Conservation (phyloP, 2,113 vertebrate genomes). For the Conger conger region DNA sequence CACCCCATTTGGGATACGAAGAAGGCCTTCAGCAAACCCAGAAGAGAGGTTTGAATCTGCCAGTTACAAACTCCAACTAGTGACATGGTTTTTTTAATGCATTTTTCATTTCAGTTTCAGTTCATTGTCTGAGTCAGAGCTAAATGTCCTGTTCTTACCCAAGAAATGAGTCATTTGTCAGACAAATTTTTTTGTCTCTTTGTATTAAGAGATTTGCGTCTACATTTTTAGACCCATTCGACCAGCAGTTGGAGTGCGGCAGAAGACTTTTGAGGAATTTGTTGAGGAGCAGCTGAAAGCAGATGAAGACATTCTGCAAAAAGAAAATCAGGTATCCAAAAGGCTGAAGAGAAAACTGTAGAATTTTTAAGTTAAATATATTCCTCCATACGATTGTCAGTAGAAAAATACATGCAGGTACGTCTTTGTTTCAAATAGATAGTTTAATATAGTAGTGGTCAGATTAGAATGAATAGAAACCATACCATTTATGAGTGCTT, state of each 20-base stretch:
- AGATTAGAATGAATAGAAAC: too few relatives aligned
- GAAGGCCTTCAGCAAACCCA: constrained; percentile 23
- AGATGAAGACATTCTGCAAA: constrained; percentile 36
- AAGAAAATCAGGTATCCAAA: constrained; percentile 47
- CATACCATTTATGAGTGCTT: too few relatives aligned
- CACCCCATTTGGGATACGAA: constrained; percentile 41
- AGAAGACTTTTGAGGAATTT: constrained; percentile 58
- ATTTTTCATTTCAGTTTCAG: too few relatives aligned
- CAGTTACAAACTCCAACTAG: neutral
- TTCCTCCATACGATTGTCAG: too few relatives aligned
- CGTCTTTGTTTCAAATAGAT: too few relatives aligned
- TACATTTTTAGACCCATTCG: constrained; percentile 46
- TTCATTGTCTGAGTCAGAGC: neutral
- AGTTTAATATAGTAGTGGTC: too few relatives aligned
- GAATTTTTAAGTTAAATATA: too few relatives aligned
- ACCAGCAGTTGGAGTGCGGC: constrained; percentile 39
- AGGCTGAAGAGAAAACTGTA: neutral
- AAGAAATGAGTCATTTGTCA: neutral
- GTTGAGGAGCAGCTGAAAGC: constrained; percentile 51
- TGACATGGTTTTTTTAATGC: neutral
- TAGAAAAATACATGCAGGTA: too few relatives aligned
- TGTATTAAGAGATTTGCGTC: neutral
- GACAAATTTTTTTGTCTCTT: neutral
- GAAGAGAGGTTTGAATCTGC: constrained; percentile 61
- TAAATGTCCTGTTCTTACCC: neutral